Evolutionary conservation across 2,888 invertebrate species (phyloP), one percentile per base, ranked within the genome.

Genomic region (Mimachlamys varia): DNA sequence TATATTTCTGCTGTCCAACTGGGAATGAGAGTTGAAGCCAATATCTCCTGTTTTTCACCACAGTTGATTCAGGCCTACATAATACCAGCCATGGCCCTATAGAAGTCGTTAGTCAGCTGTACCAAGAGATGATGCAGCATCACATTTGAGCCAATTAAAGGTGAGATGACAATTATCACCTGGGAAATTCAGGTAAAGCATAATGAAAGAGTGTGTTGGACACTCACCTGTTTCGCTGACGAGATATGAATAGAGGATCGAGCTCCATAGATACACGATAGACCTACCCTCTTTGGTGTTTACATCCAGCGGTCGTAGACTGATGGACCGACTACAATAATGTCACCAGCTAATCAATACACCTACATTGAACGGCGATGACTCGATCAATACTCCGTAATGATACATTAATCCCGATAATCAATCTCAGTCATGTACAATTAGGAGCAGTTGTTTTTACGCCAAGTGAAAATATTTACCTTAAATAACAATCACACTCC

Each of bases 161-260:
- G 17, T 33, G 33, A 76, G 33, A 1, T 0, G 76, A 13, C 33
- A 76, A 76, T 76, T 33, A 76, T 76, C 27, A 76, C 33, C 27
- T 10, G 76, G 76, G 76, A 76, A 76, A 33, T 76, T 76, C 76
- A 33, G 76, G 33, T 76, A 76, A 76, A 76, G 27, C 33, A 76
- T 27, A 76, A 7, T 76, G 10, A 76, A 76, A 76, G 33, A 27
- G 7, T 33, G 10, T 76, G 58, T n/a, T n/a, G 5, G 22, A 7
- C 76, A 76, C 76, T 76, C 33, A 76, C 76, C 76, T 27, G 76
- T 27, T 33, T 22, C 15, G 33, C 33, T 19, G 76, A 15, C 7
- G 19, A 58, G 58, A 58, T 22, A 19, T 76, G 76, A 76, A 33
- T 12, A 76, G 13, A 62, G 62, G 62, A 62, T 27, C 22, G 19